phyloP scores from a whole-genome alignment of 1,140 invertebrate genomes.

The Oedothorax gibbosus region DNA sequence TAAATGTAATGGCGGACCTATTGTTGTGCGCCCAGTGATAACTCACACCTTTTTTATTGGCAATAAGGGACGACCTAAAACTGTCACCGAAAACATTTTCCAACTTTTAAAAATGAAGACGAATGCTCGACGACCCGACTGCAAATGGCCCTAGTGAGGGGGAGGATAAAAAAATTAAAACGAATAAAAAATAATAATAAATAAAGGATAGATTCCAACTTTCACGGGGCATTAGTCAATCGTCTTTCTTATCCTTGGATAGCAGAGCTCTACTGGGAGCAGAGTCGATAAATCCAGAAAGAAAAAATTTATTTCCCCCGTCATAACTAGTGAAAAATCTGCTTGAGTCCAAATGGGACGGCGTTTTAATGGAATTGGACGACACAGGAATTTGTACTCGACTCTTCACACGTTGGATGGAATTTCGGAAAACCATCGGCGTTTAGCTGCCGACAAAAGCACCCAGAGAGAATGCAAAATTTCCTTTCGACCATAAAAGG shows the following conservation, averaged over 20 bases:
- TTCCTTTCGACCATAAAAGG: background rate
- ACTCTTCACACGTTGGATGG: background rate
- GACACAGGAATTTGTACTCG: conserved; percentile 34
- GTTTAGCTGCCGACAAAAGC: no score
- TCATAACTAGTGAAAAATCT: conserved; percentile 60
- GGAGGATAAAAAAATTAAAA: conserved; percentile 11
- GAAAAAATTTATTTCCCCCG: conserved; percentile 33
- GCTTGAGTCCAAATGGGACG: conserved; percentile 27
- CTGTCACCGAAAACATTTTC: conserved; percentile 60
- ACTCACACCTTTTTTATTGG: conserved; percentile 59
- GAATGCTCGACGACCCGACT: conserved; percentile 45
- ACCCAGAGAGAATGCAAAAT: background rate
- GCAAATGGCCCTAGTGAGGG: conserved; percentile 26
- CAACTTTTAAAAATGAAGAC: conserved; percentile 60
- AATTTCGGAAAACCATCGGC: no score
- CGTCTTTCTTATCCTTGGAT: conserved; percentile 45
- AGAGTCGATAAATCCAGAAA: conserved; percentile 43
- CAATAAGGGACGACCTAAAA: conserved; percentile 60
- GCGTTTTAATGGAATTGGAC: conserved; percentile 49
- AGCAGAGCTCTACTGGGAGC: conserved; percentile 38
- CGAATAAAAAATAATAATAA: conserved; percentile 23
- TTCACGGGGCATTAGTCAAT: conserved; percentile 60
- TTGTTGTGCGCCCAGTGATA: conserved; percentile 58
- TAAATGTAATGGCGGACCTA: conserved; percentile 58
- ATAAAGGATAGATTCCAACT: conserved; percentile 42